phyloP scores from a whole-genome alignment of 2,888 invertebrate genomes.

The Eustalomyia histrio region DNA sequence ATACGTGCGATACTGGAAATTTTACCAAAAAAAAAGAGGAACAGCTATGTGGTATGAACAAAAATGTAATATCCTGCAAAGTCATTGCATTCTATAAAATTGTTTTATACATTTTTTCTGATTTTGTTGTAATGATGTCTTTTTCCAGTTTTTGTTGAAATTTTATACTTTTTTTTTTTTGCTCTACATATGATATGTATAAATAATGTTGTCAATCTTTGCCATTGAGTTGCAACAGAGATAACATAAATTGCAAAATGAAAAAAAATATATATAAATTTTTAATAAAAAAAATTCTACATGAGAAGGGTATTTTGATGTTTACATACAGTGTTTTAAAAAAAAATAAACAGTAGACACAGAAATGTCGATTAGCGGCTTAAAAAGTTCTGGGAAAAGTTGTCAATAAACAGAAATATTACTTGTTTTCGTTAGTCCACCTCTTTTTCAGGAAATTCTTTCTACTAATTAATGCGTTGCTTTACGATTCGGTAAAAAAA shows the following conservation, averaged over 20 bases:
- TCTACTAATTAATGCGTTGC: too few relatives aligned
- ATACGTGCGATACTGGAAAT: not conserved
- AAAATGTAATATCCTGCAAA: constrained; percentile 21
- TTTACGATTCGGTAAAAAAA: too few relatives aligned
- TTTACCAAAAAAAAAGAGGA: not conserved
- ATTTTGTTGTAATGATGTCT: not conserved
- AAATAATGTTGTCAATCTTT: constrained; percentile 36
- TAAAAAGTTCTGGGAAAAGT: too few relatives aligned
- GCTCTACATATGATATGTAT: not conserved
- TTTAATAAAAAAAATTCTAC: constrained; percentile 19
- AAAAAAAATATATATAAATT: not conserved
- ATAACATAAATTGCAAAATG: not conserved
- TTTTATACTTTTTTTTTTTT: not conserved
- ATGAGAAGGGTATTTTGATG: constrained; percentile 9
- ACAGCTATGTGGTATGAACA: not conserved
- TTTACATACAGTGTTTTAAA: not conserved
- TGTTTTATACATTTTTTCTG: not conserved
- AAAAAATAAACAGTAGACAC: not conserved
- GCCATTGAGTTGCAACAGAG: constrained; percentile 19
- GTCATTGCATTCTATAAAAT: constrained; percentile 2
- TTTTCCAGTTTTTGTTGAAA: not conserved
- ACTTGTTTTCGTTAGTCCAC: too few relatives aligned
- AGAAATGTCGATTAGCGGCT: too few relatives aligned
- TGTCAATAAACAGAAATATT: too few relatives aligned
- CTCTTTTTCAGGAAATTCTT: too few relatives aligned